These are phyloP conservation scores for Phytoseiulus persimilis DNA, from an alignment of 2,888 invertebrate species.

Conservation along the genomic window DNA sequence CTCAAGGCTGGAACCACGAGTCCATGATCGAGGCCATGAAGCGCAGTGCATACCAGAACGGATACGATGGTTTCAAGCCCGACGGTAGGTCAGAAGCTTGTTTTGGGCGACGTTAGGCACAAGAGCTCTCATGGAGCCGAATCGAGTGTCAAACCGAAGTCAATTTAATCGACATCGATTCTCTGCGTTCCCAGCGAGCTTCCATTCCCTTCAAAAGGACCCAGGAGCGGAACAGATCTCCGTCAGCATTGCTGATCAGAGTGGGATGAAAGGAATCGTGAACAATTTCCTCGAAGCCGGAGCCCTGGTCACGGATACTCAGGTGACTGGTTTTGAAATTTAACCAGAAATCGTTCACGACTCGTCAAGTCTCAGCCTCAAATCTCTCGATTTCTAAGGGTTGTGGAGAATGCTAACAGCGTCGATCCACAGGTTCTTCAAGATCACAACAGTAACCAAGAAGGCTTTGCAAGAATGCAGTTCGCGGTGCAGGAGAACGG, in stretches of 20 bases:
- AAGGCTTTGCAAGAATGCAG: neutral
- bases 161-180: neutral
- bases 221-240: neutral
- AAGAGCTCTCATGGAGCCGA: neutral
- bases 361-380: neutral
- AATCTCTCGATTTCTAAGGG: too few species aligned
- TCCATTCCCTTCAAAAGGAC: neutral
- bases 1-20: constrained; percentile 6
- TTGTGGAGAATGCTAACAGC: neutral
- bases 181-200: too few species aligned
- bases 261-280: neutral
- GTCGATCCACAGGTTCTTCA: neutral
- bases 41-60: neutral
- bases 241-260: neutral
- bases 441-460: neutral
- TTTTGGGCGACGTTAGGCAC: neutral
- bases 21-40: neutral
- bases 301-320: neutral
- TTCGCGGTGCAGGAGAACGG: neutral
- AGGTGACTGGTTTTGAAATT: neutral
- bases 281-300: neutral
- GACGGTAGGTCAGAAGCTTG: neutral
- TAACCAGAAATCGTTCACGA: too few species aligned
- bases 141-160: too few species aligned
- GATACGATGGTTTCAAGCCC: constrained; percentile 7